Conservation (phyloP, 2,888 invertebrate genomes). For the Euphydryas editha region DNA sequence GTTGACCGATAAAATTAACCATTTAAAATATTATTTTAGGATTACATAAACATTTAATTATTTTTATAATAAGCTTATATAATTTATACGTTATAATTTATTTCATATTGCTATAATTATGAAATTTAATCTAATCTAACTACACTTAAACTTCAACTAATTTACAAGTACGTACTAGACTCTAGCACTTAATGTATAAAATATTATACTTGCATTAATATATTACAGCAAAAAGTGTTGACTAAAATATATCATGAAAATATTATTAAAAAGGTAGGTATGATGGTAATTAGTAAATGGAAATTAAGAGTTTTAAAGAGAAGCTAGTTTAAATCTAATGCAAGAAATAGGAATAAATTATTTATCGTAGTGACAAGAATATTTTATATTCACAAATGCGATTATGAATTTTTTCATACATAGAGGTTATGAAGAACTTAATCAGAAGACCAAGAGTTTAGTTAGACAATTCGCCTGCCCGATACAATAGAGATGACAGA, state of each 20-base stretch:
- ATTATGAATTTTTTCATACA: too few species aligned
- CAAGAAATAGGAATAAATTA: background rate
- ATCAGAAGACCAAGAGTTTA: too few species aligned
- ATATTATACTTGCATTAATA: slow-evolving; percentile 4
- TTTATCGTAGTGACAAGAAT: background rate
- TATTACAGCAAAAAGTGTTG: background rate
- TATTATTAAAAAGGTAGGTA: background rate
- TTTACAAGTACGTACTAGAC: background rate
- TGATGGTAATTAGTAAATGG: background rate
- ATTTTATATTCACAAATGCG: too few species aligned
- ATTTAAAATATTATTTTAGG: slow-evolving; percentile 3
- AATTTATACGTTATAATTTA: background rate
- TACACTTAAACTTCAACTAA: background rate
- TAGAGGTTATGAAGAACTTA: too few species aligned
- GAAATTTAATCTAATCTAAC: slow-evolving; percentile 3
- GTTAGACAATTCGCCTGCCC: too few species aligned
- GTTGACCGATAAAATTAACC: too few species aligned
- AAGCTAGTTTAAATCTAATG: background rate
- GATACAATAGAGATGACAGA: too few species aligned
- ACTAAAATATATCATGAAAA: background rate
- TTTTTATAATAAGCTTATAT: too few species aligned
- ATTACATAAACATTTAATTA: background rate
- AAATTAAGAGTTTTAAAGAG: background rate
- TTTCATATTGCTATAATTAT: background rate
- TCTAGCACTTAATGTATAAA: background rate